A percentile compares a stretch with the other conserved stretches of the same genome.
Conservation (phyloP, 2,113 vertebrate species). For the Zapornia atra region DNA sequence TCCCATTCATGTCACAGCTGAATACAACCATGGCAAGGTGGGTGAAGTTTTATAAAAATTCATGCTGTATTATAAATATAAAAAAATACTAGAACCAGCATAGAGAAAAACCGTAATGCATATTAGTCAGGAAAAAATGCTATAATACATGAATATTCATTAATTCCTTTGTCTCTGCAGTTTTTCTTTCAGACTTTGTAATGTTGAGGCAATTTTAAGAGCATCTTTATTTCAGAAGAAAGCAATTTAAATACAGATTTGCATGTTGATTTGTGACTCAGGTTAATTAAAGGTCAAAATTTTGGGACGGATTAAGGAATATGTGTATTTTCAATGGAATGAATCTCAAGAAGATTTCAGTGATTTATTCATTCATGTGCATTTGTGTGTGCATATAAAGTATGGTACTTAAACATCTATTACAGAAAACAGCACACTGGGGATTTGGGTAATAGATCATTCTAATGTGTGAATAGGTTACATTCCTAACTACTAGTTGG, state of each 20-base stretch:
- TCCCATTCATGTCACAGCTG: background rate
- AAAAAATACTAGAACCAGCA: background rate
- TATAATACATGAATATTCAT: background rate
- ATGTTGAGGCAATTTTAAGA: background rate
- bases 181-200: background rate
- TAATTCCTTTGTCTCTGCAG: background rate
- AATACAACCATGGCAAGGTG: background rate
- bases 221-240: background rate
- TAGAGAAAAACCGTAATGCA: background rate
- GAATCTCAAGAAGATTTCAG: background rate
- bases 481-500: conserved; percentile 29
- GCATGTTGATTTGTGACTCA: background rate
- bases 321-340: background rate
- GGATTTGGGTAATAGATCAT: conserved; percentile 55
- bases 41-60: background rate
- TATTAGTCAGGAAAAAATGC: background rate
- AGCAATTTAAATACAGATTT: background rate
- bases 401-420: conserved; percentile 60
- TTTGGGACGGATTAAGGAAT: background rate
- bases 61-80: background rate
- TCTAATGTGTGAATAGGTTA: conserved; percentile 61
- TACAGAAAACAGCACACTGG: conserved; percentile 52
- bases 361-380: background rate
- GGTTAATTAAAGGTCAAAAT: conserved; percentile 12
- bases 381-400: conserved; percentile 16